phyloP scores from a whole-genome alignment of 2,113 vertebrate species.

The Malurus cyaneus region DNA sequence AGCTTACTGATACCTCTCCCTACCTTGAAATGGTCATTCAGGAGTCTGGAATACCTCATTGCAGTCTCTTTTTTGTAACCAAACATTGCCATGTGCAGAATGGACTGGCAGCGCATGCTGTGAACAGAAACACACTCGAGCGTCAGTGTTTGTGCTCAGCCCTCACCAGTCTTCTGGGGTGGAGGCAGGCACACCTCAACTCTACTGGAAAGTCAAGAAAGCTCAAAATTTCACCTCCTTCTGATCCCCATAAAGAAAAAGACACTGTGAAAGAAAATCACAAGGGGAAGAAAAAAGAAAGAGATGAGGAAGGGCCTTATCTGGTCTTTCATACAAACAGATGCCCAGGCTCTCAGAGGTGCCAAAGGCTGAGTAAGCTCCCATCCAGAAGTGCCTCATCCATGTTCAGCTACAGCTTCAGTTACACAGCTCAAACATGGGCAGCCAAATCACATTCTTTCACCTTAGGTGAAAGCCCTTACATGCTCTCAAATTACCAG shows the following conservation, averaged over 20 bases:
- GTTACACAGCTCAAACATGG: background rate
- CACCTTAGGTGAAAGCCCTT: background rate
- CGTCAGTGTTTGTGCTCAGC: accelerated
- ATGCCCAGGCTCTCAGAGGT: background rate
- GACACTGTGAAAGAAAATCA: background rate
- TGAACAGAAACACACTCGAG: background rate
- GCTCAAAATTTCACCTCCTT: background rate
- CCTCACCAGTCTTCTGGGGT: background rate
- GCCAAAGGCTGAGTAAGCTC: background rate
- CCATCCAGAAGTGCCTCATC: background rate
- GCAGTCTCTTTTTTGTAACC: constrained; percentile 87
- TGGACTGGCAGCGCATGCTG: constrained; percentile 91
- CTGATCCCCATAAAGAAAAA: background rate
- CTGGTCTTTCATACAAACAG: background rate
- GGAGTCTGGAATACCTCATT: constrained; percentile 87
- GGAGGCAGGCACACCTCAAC: background rate
- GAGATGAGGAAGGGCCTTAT: background rate
- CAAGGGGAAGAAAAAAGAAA: background rate
- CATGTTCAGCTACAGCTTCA: background rate
- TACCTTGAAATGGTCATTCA: constrained; percentile 90
- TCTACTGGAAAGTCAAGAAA: background rate
- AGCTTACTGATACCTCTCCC: background rate
- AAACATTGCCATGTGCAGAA: constrained; percentile 94
- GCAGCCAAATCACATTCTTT: background rate
- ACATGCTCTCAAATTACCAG: background rate